Evolutionary conservation across 2,113 vertebrate genomes (phyloP).

Genomic region (Plotosus lineatus): DNA sequence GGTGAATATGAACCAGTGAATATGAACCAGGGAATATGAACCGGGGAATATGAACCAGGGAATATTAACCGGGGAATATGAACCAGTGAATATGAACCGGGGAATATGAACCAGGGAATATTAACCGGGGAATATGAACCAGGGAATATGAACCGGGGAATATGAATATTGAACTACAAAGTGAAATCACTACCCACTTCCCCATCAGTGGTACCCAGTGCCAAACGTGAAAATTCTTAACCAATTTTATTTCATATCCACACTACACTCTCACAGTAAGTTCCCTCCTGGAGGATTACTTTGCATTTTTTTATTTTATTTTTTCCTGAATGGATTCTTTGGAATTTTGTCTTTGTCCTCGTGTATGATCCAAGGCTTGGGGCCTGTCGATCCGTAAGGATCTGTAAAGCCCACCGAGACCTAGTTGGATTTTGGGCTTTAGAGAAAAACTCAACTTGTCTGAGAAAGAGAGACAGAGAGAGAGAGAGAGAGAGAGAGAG

Average conservation of each 20-base stretch:
- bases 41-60: not conserved
- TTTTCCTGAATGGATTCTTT: not conserved
- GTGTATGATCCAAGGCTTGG: not conserved
- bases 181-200: not conserved
- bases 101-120: not conserved
- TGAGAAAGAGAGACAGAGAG: no score
- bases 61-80: not conserved
- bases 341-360: not conserved
- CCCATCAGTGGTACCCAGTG: not conserved
- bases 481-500: not conserved
- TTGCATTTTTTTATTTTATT: not conserved
- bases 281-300: not conserved
- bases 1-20: not conserved
- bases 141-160: not conserved
- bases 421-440: slow-evolving; percentile 9
- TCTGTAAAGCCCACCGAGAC: not conserved
- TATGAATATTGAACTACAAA: no score
- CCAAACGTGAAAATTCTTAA: not conserved
- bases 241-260: not conserved
- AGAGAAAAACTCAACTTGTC: not conserved
- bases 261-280: not conserved
- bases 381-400: not conserved
- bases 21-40: not conserved
- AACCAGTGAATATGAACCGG: not conserved
- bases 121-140: not conserved